phyloP scores from a whole-genome alignment of 2,797 vertebrate species.

The Eulemur coronatus region DNA sequence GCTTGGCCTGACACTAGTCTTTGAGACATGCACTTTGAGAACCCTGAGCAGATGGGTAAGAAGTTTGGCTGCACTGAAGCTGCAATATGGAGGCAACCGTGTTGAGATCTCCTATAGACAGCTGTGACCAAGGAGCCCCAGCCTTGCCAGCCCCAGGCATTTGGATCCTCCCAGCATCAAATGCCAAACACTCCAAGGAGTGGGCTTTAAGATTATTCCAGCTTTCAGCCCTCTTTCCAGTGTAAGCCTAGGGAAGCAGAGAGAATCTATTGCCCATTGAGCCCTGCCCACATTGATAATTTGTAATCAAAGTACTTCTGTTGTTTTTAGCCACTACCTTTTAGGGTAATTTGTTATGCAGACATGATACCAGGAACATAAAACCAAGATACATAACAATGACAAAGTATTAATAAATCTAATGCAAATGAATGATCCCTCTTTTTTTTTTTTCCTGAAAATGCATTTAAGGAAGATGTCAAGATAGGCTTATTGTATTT shows the following conservation, averaged over 20 bases:
- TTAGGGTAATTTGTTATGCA: background rate
- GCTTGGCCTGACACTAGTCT: background rate
- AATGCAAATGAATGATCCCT: background rate
- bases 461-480: background rate
- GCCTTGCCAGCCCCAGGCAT: background rate
- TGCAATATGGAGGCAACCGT: background rate
- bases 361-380: background rate
- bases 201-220: background rate
- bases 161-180: background rate
- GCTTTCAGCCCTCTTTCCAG: background rate
- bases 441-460: conserved; percentile 35
- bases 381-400: background rate
- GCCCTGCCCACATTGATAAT: background rate
- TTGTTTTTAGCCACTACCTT: background rate
- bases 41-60: background rate
- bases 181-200: background rate
- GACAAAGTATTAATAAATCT: background rate
- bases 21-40: background rate
- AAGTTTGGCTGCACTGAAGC: background rate
- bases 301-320: background rate
- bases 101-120: background rate
- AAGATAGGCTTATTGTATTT: background rate
- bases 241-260: background rate
- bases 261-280: background rate
- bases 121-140: background rate